Evolutionary conservation across 2,113 vertebrate species (phyloP).

Genomic region (Heloderma charlesbogerti): DNA sequence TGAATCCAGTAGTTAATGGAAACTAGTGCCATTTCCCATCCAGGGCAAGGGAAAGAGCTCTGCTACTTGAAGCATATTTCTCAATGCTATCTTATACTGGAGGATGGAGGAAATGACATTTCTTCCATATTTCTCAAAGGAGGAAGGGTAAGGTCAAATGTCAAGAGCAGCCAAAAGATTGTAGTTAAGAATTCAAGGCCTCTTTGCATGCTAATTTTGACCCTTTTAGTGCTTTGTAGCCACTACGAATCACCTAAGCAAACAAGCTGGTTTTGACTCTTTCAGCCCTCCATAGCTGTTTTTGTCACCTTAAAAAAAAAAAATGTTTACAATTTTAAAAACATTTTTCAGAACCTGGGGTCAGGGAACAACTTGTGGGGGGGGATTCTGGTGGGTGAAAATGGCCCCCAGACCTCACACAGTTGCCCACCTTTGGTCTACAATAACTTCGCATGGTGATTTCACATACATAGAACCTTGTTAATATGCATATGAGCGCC

Average conservation of each 20-base stretch:
- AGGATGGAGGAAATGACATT: neutral
- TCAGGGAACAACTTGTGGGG: too few relatives aligned
- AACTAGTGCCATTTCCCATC: neutral
- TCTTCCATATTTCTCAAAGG: neutral
- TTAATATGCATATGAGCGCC: neutral
- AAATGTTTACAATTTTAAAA: too few relatives aligned
- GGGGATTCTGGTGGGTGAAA: too few relatives aligned
- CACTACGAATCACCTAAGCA: too few relatives aligned
- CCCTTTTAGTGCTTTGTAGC: too few relatives aligned
- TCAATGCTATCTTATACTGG: neutral
- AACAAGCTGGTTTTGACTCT: too few relatives aligned
- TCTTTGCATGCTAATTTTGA: neutral
- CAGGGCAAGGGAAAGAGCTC: neutral
- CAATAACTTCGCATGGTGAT: too few relatives aligned
- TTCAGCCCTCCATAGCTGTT: too few relatives aligned
- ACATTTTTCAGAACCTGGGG: too few relatives aligned
- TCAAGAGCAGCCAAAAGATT: neutral
- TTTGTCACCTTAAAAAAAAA: too few relatives aligned
- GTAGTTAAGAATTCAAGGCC: neutral
- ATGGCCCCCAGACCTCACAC: too few relatives aligned
- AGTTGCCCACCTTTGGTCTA: too few relatives aligned
- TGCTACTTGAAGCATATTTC: neutral
- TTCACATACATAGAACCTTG: neutral
- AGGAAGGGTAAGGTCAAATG: neutral
- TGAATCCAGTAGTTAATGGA: neutral